These are phyloP conservation scores for Eristalis intricaria DNA, from an alignment of 2,888 invertebrate species.

Conservation along the genomic window DNA sequence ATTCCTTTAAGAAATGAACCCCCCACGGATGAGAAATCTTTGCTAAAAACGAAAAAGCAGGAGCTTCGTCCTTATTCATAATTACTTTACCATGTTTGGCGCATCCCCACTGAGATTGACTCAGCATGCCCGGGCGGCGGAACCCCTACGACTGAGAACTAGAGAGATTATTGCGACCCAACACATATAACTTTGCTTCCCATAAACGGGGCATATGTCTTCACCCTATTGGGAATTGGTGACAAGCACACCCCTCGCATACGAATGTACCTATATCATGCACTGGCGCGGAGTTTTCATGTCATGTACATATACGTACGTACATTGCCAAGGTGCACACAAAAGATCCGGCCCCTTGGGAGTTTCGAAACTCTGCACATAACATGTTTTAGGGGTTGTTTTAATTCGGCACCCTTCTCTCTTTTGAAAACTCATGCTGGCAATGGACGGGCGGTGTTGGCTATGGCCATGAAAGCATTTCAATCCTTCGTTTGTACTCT, in stretches of 20 bases:
- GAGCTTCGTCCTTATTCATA: conserved; percentile 63
- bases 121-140: conserved; percentile 47
- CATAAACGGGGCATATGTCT: conserved; percentile 39
- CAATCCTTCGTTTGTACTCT: conserved; percentile 33
- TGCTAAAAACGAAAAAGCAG: conserved; percentile 25
- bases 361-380: conserved; percentile 50
- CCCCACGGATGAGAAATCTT: conserved; percentile 65
- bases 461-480: neutral
- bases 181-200: conserved; percentile 47
- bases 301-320: conserved; percentile 1
- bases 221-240: conserved; percentile 68
- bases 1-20: conserved; percentile 31
- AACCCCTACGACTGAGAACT: conserved; percentile 52
- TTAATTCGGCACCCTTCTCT: conserved; percentile 61
- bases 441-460: neutral
- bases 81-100: conserved; percentile 50
- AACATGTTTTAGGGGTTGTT: conserved; percentile 46
- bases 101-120: conserved; percentile 57
- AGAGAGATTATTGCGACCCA: neutral
- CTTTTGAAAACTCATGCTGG: conserved; percentile 16
- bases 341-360: conserved; percentile 73
- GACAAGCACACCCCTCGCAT: conserved; percentile 56
- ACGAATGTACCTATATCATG: conserved; percentile 9
- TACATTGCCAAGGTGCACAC: conserved; percentile 48
- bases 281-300: conserved; percentile 25